Base-by-base conservation (phyloP, 2,888 invertebrate genomes). In the Aphidius colemani region DNA sequence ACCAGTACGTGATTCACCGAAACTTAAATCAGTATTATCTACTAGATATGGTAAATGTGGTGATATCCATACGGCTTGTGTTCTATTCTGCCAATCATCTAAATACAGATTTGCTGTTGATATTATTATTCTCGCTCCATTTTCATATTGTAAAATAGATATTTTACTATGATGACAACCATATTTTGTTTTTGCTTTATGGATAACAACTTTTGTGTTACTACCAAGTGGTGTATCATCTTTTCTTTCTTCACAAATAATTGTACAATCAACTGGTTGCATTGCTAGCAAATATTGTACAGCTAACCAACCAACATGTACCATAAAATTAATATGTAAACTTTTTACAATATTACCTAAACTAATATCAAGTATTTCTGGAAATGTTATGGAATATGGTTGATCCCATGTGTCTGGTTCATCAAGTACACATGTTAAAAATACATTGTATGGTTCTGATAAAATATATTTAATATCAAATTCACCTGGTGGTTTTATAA, bases 31-130 rank as follows among this genome's bases (percentile, higher is more conserved):
- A 1, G 88, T 83, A 2, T 83, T 82, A 1, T 85, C 76, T 0
- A 88, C 85, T 57, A 94, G 76, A 50, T 84, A 85, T 0, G 91
- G 89, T 71, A 95, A 90, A 44, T 85, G 79, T 0, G 95, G 95
- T 77, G 96, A 95, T 43, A 97, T 86, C 97, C 97, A 97, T 8
- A 96, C 82, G 0, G 96, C 96, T 82, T 98, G 97, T 0, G 96
- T 95, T 72, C 96, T 89, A 80, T 96, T 93, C 74, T 92, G 89
- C 98, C 98, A 98, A 82, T 98, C 98, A 68, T 92, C 90, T 39
- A 89, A 85, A 71, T 96, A 92, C 5, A 98, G 85, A 84, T 98
- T 98, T 0, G 97, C 95, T 0, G 97, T 97, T 0, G 93, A 94
- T 44, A 98, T 88, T 0, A 96, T 90, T 7, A 98, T 89, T 9